These are phyloP conservation scores for Chydorus sphaericus DNA, from an alignment of 2,888 invertebrate genomes.

Conservation along the genomic window DNA sequence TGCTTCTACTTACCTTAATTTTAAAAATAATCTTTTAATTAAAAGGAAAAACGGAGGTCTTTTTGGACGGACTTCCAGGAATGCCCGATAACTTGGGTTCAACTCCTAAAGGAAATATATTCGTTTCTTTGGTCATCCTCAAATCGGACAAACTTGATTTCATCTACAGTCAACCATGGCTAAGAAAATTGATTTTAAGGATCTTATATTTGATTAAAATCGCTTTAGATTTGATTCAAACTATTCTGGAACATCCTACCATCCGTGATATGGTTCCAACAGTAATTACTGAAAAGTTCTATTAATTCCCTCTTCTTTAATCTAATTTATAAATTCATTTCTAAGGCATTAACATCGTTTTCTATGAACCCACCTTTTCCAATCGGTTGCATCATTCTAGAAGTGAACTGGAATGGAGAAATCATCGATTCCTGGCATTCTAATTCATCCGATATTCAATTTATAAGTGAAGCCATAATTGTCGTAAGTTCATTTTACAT, in stretches of 20 bases:
- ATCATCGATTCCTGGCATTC: constrained; percentile 28
- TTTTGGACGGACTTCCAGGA: constrained; percentile 40
- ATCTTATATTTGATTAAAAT: constrained; percentile 42
- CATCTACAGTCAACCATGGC: constrained; percentile 43
- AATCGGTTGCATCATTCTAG: constrained; percentile 27
- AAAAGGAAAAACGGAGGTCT: constrained; percentile 10
- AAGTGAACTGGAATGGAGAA: constrained; percentile 54
- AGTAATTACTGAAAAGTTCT: no score
- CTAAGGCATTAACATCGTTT: not conserved
- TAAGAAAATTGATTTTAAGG: constrained; percentile 49
- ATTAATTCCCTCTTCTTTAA: no score
- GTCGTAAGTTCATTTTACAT: constrained; percentile 5
- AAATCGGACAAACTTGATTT: constrained; percentile 31
- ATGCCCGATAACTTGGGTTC: constrained; percentile 48
- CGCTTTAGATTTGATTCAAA: constrained; percentile 37
- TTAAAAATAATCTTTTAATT: constrained; percentile 41
- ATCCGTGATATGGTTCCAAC: no score
- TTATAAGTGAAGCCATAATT: constrained; percentile 9
- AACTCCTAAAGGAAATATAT: constrained; percentile 19
- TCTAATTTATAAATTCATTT: no score
- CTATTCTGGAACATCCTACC: no score
- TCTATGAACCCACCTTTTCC: not conserved
- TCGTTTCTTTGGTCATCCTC: constrained; percentile 3
- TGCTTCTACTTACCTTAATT: constrained; percentile 25
- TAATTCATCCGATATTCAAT: not conserved